Percentiles rank a stretch among this genome's conserved stretches.
These are phyloP conservation scores for Pica pica DNA, from an alignment of 2,113 vertebrate species.

Conservation along the genomic window DNA sequence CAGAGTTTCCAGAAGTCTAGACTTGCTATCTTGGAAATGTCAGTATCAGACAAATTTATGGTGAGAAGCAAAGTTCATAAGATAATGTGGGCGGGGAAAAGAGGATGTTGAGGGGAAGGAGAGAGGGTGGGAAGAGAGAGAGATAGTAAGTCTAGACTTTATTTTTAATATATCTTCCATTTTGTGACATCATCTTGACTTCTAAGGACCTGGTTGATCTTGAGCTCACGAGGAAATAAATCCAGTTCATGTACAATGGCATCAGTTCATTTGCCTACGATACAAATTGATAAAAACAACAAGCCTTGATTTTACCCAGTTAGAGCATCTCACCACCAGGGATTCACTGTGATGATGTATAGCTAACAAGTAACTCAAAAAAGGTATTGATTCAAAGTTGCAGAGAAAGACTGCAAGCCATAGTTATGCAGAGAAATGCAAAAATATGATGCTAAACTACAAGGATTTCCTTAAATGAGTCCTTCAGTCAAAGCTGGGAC, in stretches of 20 bases:
- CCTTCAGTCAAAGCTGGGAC: not conserved
- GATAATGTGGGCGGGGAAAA: conserved; percentile 14
- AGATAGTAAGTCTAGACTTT: conserved; percentile 35
- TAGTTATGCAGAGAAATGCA: not conserved
- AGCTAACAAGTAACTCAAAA: not conserved
- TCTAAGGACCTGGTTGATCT: conserved; percentile 29
- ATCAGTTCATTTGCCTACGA: not conserved
- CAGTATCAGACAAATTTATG: conserved; percentile 66
- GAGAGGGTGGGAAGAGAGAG: not conserved
- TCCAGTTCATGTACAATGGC: not conserved
- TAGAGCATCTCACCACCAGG: not conserved
- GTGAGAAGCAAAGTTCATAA: conserved; percentile 56
- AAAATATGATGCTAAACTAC: not conserved
- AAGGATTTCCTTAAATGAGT: not conserved
- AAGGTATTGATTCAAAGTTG: not conserved
- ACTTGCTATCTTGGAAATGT: conserved; percentile 61
- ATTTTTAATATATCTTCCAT: conserved; percentile 23
- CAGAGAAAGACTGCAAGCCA: not conserved
- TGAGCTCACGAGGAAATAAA: conserved; percentile 14
- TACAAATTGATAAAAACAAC: not conserved
- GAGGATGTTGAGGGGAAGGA: not conserved
- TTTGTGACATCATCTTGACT: conserved; percentile 16
- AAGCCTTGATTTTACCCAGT: not conserved
- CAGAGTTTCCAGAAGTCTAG: conserved; percentile 59
- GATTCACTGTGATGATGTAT: fast-evolving